These are phyloP conservation scores for Petroica traversi DNA, from an alignment of 2,113 vertebrate genomes.

Conservation along the genomic window DNA sequence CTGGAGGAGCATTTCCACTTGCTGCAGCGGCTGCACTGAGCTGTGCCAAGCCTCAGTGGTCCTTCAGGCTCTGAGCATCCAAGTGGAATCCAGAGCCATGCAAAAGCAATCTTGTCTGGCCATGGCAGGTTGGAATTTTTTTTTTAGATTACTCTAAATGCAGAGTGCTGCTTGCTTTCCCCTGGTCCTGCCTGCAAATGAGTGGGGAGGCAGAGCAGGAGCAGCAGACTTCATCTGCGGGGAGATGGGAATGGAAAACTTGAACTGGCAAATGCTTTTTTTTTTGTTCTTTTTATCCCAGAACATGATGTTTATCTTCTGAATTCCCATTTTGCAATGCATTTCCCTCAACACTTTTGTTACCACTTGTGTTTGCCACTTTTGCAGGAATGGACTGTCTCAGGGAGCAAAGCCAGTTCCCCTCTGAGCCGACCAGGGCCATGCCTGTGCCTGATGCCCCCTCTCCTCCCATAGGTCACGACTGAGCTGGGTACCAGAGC, in stretches of 20 bases:
- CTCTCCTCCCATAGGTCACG: rapidly evolving
- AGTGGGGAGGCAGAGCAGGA: neutral
- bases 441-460: neutral
- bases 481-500: neutral
- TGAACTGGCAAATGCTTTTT: neutral
- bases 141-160: neutral
- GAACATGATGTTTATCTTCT: neutral
- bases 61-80: neutral
- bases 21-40: neutral
- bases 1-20: neutral
- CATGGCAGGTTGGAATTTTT: neutral
- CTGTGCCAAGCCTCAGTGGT: neutral
- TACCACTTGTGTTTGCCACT: neutral
- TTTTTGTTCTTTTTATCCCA: neutral
- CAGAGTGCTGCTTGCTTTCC: neutral
- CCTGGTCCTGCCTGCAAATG: neutral
- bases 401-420: neutral
- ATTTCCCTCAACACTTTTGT: neutral
- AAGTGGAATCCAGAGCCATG: neutral
- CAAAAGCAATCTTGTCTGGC: neutral
- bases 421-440: neutral
- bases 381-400: neutral
- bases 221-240: neutral
- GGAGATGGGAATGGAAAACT: neutral
- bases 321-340: neutral